Base-by-base conservation (phyloP, 2,113 vertebrate species). In the Nibea coibor region DNA sequence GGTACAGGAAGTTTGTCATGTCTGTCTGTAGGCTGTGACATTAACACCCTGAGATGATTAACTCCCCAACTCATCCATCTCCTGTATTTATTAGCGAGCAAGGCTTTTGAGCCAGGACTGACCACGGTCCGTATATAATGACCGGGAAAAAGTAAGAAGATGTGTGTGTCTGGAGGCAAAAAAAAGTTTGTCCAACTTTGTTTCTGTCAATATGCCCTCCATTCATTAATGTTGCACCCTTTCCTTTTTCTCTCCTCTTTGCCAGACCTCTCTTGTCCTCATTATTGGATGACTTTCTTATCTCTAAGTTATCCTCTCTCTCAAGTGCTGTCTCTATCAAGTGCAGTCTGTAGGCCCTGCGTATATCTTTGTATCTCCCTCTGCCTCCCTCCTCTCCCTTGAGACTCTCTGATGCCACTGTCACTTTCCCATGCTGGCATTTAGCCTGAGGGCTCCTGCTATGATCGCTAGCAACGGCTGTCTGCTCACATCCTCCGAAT, bases 1-100 rank as follows among this genome's bases (percentile, higher is more conserved):
- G 73, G 63, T 74, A 71, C 65, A 72, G 54, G 69, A 69, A 75
- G 80, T 87, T 79, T 81, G 81, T 88, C 86, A 87, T 69, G 24
- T 84, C 72, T 82, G 72, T 78, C 71, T 79, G 78, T 72, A 77
- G 86, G 80, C 77, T 80, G 84, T 84, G 80, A 85, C 88, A 81
- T 89, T 84, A 85, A 81, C 54, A 85, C 64, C 66, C 68, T 22
- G 54, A 84, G 80, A 88, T 88, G 73, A 91, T 79, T 75, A 80
- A 78, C 78, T 81, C 72, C 45, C 54, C 9, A 59, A 81, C 61
- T 86, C 67, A 76, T 80, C 68, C 79, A 73, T 86, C 77, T 85
- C 17, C 54, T 63, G 42, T 74, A 71, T 83, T 85, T 87, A 75
- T 72, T 75, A 62, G 56, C 1, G 2, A 67, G 47, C 19, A 67